These are phyloP conservation scores for Cerceris rybyensis DNA, from an alignment of 2,888 invertebrate genomes.

Conservation along the genomic window DNA sequence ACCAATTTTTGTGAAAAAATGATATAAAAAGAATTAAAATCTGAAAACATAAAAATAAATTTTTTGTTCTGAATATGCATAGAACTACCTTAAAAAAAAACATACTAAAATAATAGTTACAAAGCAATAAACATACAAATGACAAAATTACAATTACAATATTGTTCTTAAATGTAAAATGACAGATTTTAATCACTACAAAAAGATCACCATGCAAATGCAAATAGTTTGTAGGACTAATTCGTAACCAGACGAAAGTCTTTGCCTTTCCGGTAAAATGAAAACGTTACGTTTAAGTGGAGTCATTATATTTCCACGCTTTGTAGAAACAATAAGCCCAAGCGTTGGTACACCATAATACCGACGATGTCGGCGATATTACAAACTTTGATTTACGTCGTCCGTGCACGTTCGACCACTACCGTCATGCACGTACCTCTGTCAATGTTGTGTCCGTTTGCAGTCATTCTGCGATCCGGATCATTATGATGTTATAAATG, in stretches of 20 bases:
- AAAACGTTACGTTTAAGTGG: background rate
- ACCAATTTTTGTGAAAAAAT: no score
- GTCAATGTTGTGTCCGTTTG: slow-evolving; percentile 19
- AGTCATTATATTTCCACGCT: slow-evolving; percentile 43
- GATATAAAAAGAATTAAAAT: no score
- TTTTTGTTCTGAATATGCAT: no score
- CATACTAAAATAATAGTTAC: no score
- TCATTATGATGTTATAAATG: slow-evolving; percentile 61
- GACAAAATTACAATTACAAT: no score
- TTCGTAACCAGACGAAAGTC: slow-evolving; percentile 9
- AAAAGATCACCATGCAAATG: background rate
- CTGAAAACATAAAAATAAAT: no score
- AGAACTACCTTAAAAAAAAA: no score
- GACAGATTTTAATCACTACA: no score
- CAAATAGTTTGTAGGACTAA: background rate
- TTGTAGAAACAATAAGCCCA: slow-evolving; percentile 54
- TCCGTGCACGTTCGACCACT: slow-evolving; percentile 32
- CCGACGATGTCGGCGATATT: slow-evolving; percentile 61
- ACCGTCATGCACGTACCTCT: slow-evolving; percentile 11
- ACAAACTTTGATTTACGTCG: slow-evolving; percentile 67
- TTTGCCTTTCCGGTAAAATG: slow-evolving; percentile 1
- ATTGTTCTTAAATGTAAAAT: no score
- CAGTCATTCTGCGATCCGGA: slow-evolving; percentile 44
- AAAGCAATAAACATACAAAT: no score
- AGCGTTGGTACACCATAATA: slow-evolving; percentile 31